Percentiles rank a stretch among this genome's conserved stretches.
Evolutionary conservation across 1,140 invertebrate genomes (phyloP).

Genomic region (Lordiphosa clarofinis): DNA sequence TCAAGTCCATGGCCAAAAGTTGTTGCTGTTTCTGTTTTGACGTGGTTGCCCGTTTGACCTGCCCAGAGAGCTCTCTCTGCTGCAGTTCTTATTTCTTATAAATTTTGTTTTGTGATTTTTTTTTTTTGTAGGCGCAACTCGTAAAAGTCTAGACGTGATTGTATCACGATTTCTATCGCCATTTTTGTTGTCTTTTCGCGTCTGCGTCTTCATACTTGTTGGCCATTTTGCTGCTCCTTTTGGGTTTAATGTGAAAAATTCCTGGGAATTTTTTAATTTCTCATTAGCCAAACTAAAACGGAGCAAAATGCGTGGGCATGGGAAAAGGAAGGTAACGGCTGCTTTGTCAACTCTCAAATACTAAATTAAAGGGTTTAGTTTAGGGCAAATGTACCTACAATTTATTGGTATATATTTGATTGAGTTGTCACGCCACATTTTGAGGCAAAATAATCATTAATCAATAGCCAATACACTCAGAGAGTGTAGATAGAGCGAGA

Average conservation of each 20-base stretch:
- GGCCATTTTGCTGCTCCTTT: conserved; percentile 36
- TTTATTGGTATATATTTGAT: conserved; percentile 26
- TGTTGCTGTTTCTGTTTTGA: conserved; percentile 12
- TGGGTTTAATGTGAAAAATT: conserved; percentile 31
- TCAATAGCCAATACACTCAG: conserved; percentile 33
- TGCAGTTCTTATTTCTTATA: conserved; percentile 36
- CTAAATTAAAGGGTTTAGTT: conserved; percentile 28
- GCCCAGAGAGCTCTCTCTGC: conserved; percentile 20
- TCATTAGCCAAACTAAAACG: conserved; percentile 28
- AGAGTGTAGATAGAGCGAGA: too few species aligned
- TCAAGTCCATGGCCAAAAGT: conserved; percentile 60
- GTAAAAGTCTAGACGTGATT: conserved; percentile 79
- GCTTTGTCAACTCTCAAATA: too few species aligned
- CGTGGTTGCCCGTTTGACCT: too few species aligned
- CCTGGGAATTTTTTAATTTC: conserved; percentile 46
- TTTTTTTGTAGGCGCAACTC: conserved; percentile 70
- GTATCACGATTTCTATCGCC: conserved; percentile 79
- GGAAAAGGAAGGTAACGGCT: too few species aligned
- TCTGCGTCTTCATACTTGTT: conserved; percentile 42
- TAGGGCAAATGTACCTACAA: too few species aligned
- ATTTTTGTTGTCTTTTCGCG: conserved; percentile 63
- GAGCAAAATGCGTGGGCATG: too few species aligned
- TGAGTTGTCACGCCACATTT: conserved; percentile 40
- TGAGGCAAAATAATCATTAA: conserved; percentile 41
- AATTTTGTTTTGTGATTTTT: conserved; percentile 14